Conservation (phyloP, 2,113 vertebrate species). For the Ploceus nigricollis region DNA sequence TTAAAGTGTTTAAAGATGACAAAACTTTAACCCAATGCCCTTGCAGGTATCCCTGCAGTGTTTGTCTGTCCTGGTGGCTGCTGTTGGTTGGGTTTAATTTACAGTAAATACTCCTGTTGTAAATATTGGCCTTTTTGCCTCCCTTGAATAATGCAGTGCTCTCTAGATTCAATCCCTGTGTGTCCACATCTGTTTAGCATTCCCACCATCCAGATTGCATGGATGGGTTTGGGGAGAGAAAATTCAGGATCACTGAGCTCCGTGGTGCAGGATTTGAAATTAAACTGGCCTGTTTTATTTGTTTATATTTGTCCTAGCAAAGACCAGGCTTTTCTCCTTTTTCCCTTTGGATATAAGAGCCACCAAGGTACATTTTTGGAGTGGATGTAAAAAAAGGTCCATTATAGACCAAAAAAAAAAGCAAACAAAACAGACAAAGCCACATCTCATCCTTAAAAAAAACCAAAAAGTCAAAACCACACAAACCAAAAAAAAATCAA, state of each 20-base stretch:
- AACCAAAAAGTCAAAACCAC: not conserved
- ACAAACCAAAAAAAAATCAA: not conserved
- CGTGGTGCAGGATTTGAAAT: not conserved
- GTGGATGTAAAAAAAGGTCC: not conserved
- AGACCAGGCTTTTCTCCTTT: not conserved
- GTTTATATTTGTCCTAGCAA: fast-evolving
- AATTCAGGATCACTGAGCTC: not conserved
- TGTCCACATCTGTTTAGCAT: not conserved
- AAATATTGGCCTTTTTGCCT: not conserved
- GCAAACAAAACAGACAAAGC: not conserved
- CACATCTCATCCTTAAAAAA: not conserved
- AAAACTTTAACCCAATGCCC: not conserved
- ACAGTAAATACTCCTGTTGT: not conserved
- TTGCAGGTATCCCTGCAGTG: not conserved
- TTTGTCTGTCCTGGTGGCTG: not conserved
- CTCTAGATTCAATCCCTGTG: not conserved
- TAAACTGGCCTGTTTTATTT: not conserved
- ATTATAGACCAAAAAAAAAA: not conserved
- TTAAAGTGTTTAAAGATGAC: not conserved
- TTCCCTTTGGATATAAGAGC: not conserved
- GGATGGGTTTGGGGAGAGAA: not conserved
- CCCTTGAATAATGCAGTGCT: not conserved
- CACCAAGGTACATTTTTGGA: not conserved
- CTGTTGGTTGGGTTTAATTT: not conserved
- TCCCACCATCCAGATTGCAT: not conserved